A percentile compares a stretch with the other conserved stretches of the same genome.
phyloP scores from a whole-genome alignment of 2,888 invertebrate genomes.

The Conomelus anceps region DNA sequence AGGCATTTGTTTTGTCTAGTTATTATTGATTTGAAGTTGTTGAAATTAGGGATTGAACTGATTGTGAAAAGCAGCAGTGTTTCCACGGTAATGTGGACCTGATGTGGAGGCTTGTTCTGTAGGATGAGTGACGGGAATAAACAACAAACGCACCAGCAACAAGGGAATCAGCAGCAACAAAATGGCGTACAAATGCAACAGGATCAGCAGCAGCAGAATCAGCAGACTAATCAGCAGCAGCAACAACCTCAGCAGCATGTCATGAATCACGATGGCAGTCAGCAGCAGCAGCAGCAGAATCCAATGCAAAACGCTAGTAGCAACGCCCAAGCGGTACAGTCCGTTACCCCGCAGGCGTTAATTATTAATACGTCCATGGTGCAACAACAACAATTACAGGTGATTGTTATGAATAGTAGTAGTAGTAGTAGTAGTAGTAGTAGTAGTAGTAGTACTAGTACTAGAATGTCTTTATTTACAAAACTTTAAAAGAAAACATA shows the following conservation, averaged over 20 bases:
- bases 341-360: slow-evolving; percentile 22
- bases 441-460: too few species aligned
- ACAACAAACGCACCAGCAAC: slow-evolving; percentile 18
- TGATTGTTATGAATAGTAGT: neutral
- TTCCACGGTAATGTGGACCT: neutral
- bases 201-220: slow-evolving; percentile 35
- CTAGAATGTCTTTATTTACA: too few species aligned
- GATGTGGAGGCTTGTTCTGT: neutral
- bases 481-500: too few species aligned
- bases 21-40: too few species aligned
- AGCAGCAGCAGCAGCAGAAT: slow-evolving; percentile 33
- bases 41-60: too few species aligned
- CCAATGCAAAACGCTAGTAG: slow-evolving; percentile 26
- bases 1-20: too few species aligned
- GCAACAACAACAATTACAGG: neutral
- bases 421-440: too few species aligned
- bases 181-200: slow-evolving; percentile 22
- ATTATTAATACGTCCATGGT: slow-evolving; percentile 23
- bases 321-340: neutral
- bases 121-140: slow-evolving; percentile 21
- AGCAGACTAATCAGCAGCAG: slow-evolving; percentile 36
- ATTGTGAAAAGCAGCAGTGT: too few species aligned
- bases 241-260: slow-evolving; percentile 37
- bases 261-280: slow-evolving; percentile 36
- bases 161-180: slow-evolving; percentile 31